Evolutionary conservation across 2,113 vertebrate genomes (phyloP).

Genomic region (Mastomys coucha): DNA sequence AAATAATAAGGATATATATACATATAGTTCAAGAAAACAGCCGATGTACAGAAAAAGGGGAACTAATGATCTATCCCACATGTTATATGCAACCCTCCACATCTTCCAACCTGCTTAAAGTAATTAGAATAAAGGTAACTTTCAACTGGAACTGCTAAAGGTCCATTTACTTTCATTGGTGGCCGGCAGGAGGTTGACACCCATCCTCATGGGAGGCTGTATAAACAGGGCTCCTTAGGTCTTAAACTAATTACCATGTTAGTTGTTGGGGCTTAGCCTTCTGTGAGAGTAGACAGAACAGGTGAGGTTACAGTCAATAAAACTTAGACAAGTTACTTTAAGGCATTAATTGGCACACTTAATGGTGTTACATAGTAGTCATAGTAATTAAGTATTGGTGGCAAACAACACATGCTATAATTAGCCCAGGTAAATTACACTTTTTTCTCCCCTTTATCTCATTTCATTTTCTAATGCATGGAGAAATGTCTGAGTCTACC

Average conservation of each 20-base stretch:
- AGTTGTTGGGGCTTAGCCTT: background rate
- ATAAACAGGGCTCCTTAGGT: conserved; percentile 6
- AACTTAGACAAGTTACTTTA: conserved; percentile 17
- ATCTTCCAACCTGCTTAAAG: conserved; percentile 44
- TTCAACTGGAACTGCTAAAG: background rate
- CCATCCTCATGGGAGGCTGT: background rate
- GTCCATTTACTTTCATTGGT: conserved; percentile 46
- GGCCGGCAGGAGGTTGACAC: conserved; percentile 23
- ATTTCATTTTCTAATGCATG: background rate
- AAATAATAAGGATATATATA: conserved; percentile 27
- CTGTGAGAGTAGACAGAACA: background rate
- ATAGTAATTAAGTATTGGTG: background rate
- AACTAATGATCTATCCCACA: conserved; percentile 32
- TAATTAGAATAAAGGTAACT: conserved; percentile 26
- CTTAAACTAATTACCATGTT: conserved; percentile 19
- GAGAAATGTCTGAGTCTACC: background rate
- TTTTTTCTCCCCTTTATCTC: conserved; percentile 5
- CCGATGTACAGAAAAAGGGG: background rate
- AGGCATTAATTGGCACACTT: background rate
- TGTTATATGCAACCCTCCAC: background rate
- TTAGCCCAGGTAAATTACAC: conserved; percentile 36
- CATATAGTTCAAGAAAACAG: background rate
- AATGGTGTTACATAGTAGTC: background rate
- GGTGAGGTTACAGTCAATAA: conserved; percentile 9
- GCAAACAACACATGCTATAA: conserved; percentile 17